phyloP scores from a whole-genome alignment of 1,140 invertebrate species.

The Papilio xuthus region DNA sequence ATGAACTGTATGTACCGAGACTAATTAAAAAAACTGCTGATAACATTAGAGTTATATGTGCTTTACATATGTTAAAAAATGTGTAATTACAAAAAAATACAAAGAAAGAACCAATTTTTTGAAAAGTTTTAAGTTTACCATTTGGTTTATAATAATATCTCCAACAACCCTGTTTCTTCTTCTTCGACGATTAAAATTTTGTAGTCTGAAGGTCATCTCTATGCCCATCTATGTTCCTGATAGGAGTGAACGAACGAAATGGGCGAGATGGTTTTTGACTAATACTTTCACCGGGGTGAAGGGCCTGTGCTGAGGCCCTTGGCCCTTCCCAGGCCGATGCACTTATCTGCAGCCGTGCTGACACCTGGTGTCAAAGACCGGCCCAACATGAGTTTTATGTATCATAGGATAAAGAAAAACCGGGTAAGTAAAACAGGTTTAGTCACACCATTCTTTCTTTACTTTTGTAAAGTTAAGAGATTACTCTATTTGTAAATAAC shows the following conservation, averaged over 20 bases:
- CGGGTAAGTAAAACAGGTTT: background rate
- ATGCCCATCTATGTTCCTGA: conserved; percentile 45
- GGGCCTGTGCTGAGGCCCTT: conserved; percentile 59
- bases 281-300: conserved; percentile 72
- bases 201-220: conserved; percentile 44
- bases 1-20: too few relatives aligned
- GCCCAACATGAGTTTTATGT: conserved; percentile 6
- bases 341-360: conserved; percentile 52
- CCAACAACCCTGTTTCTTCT: background rate
- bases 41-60: too few relatives aligned
- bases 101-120: background rate
- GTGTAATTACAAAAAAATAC: too few relatives aligned
- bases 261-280: conserved; percentile 62
- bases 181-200: background rate
- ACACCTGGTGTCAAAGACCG: conserved; percentile 30
- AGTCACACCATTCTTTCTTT: background rate
- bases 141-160: background rate
- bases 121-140: background rate
- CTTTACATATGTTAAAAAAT: too few relatives aligned
- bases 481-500: too few relatives aligned
- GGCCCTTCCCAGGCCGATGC: conserved; percentile 52
- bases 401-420: conserved; percentile 14
- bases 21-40: too few relatives aligned
- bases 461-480: too few relatives aligned
- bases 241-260: conserved; percentile 73